phyloP scores from a whole-genome alignment of 2,797 vertebrate genomes.

The Eulemur coronatus region DNA sequence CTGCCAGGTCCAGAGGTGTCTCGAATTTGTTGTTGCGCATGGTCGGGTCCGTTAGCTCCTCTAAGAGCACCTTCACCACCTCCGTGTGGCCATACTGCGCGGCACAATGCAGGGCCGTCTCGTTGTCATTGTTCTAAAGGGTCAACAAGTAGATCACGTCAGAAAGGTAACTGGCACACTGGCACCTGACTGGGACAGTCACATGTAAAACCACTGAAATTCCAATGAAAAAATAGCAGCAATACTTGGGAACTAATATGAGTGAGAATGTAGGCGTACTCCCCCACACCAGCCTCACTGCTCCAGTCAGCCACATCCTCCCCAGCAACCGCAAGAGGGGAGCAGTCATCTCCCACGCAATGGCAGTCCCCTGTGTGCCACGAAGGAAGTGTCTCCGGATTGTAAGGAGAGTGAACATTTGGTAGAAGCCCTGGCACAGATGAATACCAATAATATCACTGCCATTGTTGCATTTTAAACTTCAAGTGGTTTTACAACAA shows the following conservation, averaged over 20 bases:
- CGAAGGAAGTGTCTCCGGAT: background rate
- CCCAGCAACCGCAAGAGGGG: background rate
- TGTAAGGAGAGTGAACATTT: background rate
- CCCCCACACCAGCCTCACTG: background rate
- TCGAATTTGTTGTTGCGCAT: slow-evolving; percentile 99
- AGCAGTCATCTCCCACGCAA: background rate
- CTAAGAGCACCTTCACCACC: slow-evolving; percentile 96
- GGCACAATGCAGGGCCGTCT: slow-evolving; percentile 97
- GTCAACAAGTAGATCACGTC: background rate
- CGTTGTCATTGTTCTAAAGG: slow-evolving; percentile 97
- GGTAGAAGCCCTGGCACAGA: background rate
- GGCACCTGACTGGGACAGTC: background rate
- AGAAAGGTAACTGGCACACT: background rate
- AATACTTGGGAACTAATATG: background rate
- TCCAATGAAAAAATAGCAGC: slow-evolving; percentile 76
- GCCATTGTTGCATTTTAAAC: slow-evolving; percentile 79
- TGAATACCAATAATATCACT: background rate
- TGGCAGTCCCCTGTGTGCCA: background rate
- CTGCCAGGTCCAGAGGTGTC: slow-evolving; percentile 96
- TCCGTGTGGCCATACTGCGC: slow-evolving; percentile 96
- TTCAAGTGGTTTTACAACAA: slow-evolving; percentile 76
- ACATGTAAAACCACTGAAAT: slow-evolving; percentile 59
- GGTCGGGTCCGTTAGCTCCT: slow-evolving; percentile 98
- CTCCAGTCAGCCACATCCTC: background rate
- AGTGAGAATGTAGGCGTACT: background rate